These are phyloP conservation scores for Drosophila nr. medialis DNA, from an alignment of 2,888 invertebrate genomes.

Conservation along the genomic window DNA sequence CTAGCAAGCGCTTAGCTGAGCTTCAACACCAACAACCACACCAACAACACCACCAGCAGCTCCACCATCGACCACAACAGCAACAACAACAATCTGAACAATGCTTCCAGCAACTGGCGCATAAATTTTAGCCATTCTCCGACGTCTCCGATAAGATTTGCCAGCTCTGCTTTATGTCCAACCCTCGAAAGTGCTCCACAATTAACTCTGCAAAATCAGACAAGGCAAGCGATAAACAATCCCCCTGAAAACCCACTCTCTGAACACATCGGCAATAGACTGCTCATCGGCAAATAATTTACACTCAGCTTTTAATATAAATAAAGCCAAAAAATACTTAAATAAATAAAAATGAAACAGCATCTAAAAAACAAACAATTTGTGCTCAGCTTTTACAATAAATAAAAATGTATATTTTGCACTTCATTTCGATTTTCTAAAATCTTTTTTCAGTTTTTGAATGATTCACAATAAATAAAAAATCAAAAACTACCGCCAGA, in stretches of 20 bases:
- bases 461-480: neutral
- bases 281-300: neutral
- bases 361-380: neutral
- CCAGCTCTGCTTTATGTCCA: constrained; percentile 48
- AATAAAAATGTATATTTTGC: neutral
- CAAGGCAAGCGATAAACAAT: constrained; percentile 31
- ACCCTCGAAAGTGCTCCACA: constrained; percentile 20
- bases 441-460: neutral
- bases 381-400: neutral
- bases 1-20: constrained; percentile 58
- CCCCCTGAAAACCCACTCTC: constrained; percentile 6
- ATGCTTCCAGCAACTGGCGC: constrained; percentile 36
- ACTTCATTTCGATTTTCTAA: neutral
- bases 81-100: constrained; percentile 25
- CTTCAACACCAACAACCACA: constrained; percentile 40
- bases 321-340: too few species aligned
- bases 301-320: neutral
- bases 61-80: neutral
- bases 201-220: constrained; percentile 41
- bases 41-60: constrained; percentile 1
- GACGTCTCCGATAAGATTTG: constrained; percentile 39
- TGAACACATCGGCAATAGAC: too few species aligned
- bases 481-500: too few species aligned
- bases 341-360: too few species aligned
- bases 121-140: constrained; percentile 66